Evolutionary conservation across 2,113 vertebrate species (phyloP).

Genomic region (Procavia capensis): DNA sequence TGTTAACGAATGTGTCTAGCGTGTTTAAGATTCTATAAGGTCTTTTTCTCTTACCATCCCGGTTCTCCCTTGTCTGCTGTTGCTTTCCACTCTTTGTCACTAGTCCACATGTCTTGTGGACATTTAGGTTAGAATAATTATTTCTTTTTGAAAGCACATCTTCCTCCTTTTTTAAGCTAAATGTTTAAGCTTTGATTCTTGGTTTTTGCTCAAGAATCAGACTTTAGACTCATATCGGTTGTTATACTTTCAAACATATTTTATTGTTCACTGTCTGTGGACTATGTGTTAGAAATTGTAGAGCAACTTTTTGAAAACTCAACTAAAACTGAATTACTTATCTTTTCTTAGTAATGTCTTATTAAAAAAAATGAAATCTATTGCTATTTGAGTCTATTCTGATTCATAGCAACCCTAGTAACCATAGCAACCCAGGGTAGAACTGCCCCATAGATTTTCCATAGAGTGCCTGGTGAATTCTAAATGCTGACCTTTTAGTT

Average conservation of each 20-base stretch:
- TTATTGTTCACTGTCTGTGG: not conserved
- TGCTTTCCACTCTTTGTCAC: not conserved
- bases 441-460: no score
- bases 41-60: not conserved
- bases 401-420: no score
- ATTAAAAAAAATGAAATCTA: no score
- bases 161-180: not conserved
- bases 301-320: not conserved
- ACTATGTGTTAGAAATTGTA: not conserved
- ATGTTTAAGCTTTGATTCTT: not conserved
- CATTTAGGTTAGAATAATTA: not conserved
- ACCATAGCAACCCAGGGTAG: no score
- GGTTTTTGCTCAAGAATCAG: not conserved
- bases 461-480: no score
- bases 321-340: not conserved
- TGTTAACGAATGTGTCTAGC: not conserved
- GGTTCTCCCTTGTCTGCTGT: not conserved
- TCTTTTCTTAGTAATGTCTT: not conserved
- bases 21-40: not conserved
- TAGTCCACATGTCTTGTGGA: not conserved
- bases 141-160: not conserved
- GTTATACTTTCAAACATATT: not conserved
- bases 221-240: not conserved
- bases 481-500: no score
- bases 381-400: no score